Percentiles rank a stretch among this genome's conserved stretches.
These are phyloP conservation scores for Haplotaxodon microlepis DNA, from an alignment of 2,113 vertebrate species.

Conservation along the genomic window DNA sequence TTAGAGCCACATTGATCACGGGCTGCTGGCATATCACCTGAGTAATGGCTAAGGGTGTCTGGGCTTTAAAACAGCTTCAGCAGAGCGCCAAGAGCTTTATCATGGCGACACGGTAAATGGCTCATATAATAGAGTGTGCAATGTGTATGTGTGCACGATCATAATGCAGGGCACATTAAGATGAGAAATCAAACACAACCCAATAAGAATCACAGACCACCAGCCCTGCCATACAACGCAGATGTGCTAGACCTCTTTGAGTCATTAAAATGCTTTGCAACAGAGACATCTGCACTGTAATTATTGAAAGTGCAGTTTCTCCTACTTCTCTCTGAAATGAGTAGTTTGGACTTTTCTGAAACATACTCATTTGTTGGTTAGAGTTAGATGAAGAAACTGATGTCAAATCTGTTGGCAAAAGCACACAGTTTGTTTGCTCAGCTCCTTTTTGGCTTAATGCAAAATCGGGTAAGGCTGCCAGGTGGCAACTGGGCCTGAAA, in stretches of 20 bases:
- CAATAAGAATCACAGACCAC: constrained; percentile 36
- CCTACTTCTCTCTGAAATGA: not conserved
- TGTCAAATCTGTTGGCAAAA: not conserved
- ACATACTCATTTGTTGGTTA: not conserved
- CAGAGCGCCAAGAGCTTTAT: constrained; percentile 54
- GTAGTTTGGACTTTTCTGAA: not conserved
- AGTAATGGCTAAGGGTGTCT: constrained; percentile 71
- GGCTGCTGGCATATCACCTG: constrained; percentile 61
- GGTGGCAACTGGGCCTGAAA: not conserved
- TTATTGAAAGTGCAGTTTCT: not conserved
- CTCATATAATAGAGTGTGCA: constrained; percentile 34
- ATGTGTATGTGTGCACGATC: not conserved
- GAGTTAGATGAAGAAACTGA: not conserved
- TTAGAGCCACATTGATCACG: constrained; percentile 68
- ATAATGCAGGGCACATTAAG: constrained; percentile 54
- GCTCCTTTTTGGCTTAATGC: not conserved
- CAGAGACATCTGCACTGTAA: not conserved
- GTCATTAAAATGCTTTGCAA: constrained; percentile 38
- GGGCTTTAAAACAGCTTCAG: constrained; percentile 53
- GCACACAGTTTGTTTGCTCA: not conserved
- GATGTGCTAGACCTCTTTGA: constrained; percentile 31
- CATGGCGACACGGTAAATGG: constrained; percentile 57
- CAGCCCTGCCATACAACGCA: not conserved
- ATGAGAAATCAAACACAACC: constrained; percentile 54
- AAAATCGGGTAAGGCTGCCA: not conserved